Percentiles rank a stretch among this genome's conserved stretches.
These are phyloP conservation scores for Elephantulus edwardii DNA, from an alignment of 2,113 vertebrate genomes.

Conservation along the genomic window DNA sequence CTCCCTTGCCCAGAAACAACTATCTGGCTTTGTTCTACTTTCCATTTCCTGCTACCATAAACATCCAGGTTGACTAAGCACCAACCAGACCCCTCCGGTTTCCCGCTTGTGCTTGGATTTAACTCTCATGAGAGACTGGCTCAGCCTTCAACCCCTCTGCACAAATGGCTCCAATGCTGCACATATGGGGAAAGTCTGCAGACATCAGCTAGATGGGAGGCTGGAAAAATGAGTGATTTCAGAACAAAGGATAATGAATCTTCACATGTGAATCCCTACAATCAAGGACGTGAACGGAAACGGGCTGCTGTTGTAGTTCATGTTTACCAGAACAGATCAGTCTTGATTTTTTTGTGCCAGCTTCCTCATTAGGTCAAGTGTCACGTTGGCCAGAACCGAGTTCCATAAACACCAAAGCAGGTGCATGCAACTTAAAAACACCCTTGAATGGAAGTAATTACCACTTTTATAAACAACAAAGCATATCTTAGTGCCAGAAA, in stretches of 20 bases:
- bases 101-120: neutral
- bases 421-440: conserved; percentile 56
- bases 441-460: conserved; percentile 47
- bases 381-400: neutral
- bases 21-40: neutral
- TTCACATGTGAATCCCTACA: conserved; percentile 7
- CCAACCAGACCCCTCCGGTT: neutral
- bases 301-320: neutral
- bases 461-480: conserved; percentile 36
- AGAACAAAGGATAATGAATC: conserved; percentile 12
- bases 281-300: conserved; percentile 37
- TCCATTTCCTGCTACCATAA: neutral
- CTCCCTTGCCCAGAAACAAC: neutral
- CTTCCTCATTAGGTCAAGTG: neutral
- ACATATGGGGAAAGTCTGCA: neutral
- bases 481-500: conserved; percentile 29
- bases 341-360: conserved; percentile 46
- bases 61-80: neutral
- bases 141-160: conserved; percentile 12
- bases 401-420: conserved; percentile 44
- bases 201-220: neutral
- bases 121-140: neutral
- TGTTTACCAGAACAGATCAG: conserved; percentile 36
- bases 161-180: neutral
- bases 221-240: neutral